A percentile compares a stretch with the other conserved stretches of the same genome.
phyloP scores from a whole-genome alignment of 1,140 invertebrate species.

The Amyelois transitella region DNA sequence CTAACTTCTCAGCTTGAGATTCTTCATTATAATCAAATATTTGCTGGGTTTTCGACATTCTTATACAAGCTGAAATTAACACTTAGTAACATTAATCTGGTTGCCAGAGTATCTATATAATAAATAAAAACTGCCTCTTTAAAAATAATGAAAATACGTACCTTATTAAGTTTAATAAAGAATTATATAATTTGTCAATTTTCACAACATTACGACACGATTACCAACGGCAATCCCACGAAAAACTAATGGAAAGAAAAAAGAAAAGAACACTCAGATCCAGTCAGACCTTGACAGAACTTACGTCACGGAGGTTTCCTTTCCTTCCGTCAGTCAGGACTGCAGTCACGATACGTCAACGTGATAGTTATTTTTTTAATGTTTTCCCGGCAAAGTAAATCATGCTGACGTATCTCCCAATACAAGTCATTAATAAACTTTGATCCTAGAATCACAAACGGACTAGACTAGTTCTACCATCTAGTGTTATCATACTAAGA shows the following conservation, averaged over 20 bases:
- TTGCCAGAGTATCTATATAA: too few relatives aligned
- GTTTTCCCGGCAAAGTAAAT: neutral
- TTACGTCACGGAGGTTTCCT: neutral
- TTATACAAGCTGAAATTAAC: neutral
- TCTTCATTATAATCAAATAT: slow-evolving; percentile 68
- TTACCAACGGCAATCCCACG: neutral
- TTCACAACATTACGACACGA: slow-evolving; percentile 27
- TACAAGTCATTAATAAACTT: too few relatives aligned
- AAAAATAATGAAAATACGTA: neutral
- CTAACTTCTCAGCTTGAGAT: slow-evolving; percentile 73
- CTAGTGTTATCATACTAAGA: too few relatives aligned
- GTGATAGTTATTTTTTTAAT: neutral
- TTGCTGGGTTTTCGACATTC: slow-evolving; percentile 32
- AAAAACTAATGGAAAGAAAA: neutral
- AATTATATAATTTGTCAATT: slow-evolving; percentile 14
- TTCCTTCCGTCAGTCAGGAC: neutral
- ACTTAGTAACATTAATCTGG: too few relatives aligned
- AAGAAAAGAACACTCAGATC: neutral
- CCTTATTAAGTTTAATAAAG: neutral
- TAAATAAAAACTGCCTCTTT: neutral
- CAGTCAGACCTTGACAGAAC: neutral
- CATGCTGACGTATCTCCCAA: too few relatives aligned
- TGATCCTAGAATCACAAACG: too few relatives aligned
- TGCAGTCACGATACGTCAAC: neutral
- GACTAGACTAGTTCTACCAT: too few relatives aligned